These are phyloP conservation scores for Druceiella hillmani DNA, from an alignment of 2,888 invertebrate species.

Conservation along the genomic window DNA sequence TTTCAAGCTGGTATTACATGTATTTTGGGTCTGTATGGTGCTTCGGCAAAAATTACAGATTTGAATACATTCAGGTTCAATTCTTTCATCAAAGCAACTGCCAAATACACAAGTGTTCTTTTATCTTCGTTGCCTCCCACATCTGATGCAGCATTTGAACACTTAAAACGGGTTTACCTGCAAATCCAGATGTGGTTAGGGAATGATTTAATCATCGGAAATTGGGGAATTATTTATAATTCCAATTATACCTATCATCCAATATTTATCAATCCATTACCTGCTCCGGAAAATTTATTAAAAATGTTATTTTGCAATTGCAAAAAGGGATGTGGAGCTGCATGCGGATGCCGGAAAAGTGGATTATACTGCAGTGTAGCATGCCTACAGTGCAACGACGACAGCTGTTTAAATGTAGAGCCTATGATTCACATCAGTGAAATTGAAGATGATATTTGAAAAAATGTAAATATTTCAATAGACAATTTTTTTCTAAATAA, in stretches of 20 bases:
- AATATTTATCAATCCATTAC: slow-evolving; percentile 7
- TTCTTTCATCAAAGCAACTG: no score
- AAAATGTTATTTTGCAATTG: slow-evolving; percentile 12
- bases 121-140: slow-evolving; percentile 8
- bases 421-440: no score
- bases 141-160: slow-evolving; percentile 10
- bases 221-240: slow-evolving; percentile 9
- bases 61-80: no score
- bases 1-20: no score
- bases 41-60: no score
- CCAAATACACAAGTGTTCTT: no score
- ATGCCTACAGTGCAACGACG: slow-evolving; percentile 9
- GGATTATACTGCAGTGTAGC: slow-evolving; percentile 11
- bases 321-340: slow-evolving; percentile 13
- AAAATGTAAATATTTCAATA: no score
- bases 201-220: slow-evolving; percentile 5
- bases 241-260: background rate
- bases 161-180: slow-evolving; percentile 12
- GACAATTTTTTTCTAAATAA: no score
- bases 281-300: slow-evolving; percentile 9
- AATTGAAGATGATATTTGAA: no score
- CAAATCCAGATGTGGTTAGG: slow-evolving; percentile 13
- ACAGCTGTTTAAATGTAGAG: slow-evolving; percentile 9
- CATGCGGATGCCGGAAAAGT: slow-evolving; percentile 12
- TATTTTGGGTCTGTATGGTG: no score